A percentile compares a stretch with the other conserved stretches of the same genome.
These are phyloP conservation scores for Ectemnius cavifrons DNA, from an alignment of 2,888 invertebrate species.

Conservation along the genomic window DNA sequence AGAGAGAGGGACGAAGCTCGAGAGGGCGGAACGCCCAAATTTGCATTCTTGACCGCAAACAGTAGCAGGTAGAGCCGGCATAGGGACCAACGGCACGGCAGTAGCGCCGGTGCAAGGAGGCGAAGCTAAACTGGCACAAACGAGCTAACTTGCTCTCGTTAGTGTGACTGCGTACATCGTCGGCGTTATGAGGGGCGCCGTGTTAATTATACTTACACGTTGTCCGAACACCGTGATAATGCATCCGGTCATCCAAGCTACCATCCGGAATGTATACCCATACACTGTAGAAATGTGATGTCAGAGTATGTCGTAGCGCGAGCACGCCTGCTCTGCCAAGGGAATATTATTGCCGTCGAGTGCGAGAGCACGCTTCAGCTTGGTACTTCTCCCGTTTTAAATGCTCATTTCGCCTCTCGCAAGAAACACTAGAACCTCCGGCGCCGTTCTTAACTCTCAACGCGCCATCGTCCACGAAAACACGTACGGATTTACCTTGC, in stretches of 20 bases:
- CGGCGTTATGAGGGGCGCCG: conserved; percentile 65
- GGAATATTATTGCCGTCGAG: conserved; percentile 30
- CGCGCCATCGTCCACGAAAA: too few species aligned
- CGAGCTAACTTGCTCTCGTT: conserved; percentile 73
- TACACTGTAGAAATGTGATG: conserved; percentile 42
- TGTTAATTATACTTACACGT: conserved; percentile 71
- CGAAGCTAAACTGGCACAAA: conserved; percentile 66
- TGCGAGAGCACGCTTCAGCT: neutral
- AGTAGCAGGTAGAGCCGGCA: conserved; percentile 47
- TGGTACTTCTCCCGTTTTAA: neutral
- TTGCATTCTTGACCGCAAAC: conserved; percentile 71
- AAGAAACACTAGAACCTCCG: neutral
- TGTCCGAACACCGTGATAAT: conserved; percentile 69
- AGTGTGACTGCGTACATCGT: conserved; percentile 65
- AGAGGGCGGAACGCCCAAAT: conserved; percentile 60
- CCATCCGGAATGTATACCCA: conserved; percentile 40
- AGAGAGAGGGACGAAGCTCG: neutral
- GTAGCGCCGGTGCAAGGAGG: conserved; percentile 58
- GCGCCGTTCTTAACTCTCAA: too few species aligned
- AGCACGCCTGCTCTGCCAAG: conserved; percentile 14
- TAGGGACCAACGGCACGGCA: conserved; percentile 37
- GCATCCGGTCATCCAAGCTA: conserved; percentile 62
- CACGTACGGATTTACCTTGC: too few species aligned
- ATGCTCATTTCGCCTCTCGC: neutral
- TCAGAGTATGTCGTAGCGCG: conserved; percentile 16